Evolutionary conservation across 2,888 invertebrate genomes (phyloP).

Genomic region (Sarcophaga caerulescens): DNA sequence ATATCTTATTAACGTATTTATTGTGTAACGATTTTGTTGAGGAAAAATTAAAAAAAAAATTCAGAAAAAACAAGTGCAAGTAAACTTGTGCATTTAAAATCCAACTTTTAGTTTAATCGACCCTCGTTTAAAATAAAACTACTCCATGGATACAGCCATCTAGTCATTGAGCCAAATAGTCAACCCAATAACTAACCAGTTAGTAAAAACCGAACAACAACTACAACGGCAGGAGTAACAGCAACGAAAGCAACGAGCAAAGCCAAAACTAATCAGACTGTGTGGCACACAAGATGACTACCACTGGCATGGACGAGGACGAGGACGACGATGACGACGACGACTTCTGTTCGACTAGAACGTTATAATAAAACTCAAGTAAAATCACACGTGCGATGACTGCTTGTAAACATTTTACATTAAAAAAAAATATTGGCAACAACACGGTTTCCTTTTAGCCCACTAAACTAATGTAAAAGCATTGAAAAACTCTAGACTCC

Average conservation of each 20-base stretch:
- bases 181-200: slow-evolving; percentile 43
- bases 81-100: too few species aligned
- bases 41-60: too few species aligned
- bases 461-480: background rate
- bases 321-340: slow-evolving; percentile 12
- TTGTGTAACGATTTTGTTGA: too few species aligned
- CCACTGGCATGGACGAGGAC: background rate
- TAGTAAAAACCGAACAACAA: background rate
- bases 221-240: background rate
- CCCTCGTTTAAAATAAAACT: background rate
- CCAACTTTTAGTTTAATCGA: background rate
- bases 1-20: too few species aligned
- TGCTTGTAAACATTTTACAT: slow-evolving; percentile 56
- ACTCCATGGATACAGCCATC: background rate
- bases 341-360: slow-evolving; percentile 19
- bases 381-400: slow-evolving; percentile 60
- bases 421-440: slow-evolving; percentile 53
- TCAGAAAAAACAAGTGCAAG: too few species aligned
- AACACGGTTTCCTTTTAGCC: background rate
- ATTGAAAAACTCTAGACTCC: slow-evolving; percentile 22
- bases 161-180: slow-evolving; percentile 44
- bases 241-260: slow-evolving; percentile 30
- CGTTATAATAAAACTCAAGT: slow-evolving; percentile 35
- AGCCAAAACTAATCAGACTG: slow-evolving; percentile 62
- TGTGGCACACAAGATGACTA: slow-evolving; percentile 33